These are phyloP conservation scores for Leptobrachium ailaonicum DNA, from an alignment of 2,113 vertebrate species.

Conservation along the genomic window DNA sequence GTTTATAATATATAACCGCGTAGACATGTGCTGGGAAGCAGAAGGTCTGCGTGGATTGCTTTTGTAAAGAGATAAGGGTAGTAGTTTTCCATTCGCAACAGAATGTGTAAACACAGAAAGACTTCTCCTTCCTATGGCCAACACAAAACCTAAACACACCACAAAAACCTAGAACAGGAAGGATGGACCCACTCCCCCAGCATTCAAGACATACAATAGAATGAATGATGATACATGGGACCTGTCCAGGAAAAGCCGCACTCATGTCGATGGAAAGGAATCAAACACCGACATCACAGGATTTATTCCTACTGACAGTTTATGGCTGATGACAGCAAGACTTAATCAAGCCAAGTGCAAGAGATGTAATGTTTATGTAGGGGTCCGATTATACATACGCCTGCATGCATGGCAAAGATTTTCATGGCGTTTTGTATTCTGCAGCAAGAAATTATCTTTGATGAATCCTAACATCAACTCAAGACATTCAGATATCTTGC, in stretches of 20 bases:
- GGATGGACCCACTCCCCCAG: conserved; percentile 17
- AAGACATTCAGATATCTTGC: too few relatives aligned
- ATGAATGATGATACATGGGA: neutral
- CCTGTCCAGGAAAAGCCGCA: neutral
- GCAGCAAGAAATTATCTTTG: too few relatives aligned
- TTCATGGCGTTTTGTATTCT: too few relatives aligned
- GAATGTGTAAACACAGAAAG: conserved; percentile 9
- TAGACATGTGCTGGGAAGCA: neutral
- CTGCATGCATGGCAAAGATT: too few relatives aligned
- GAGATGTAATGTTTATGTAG: too few relatives aligned
- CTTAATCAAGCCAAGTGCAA: too few relatives aligned
- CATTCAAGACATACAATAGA: conserved; percentile 5
- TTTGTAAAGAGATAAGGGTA: neutral
- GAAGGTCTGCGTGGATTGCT: neutral
- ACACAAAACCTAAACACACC: conserved; percentile 16
- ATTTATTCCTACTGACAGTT: too few relatives aligned
- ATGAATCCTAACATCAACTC: too few relatives aligned
- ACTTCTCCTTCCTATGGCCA: neutral
- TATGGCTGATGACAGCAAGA: too few relatives aligned
- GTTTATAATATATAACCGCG: neutral
- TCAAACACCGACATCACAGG: too few relatives aligned
- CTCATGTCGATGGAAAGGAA: too few relatives aligned
- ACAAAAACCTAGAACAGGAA: conserved; percentile 6
- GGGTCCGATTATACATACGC: too few relatives aligned
- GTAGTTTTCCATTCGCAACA: neutral